Conservation (phyloP, 2,888 invertebrate species). For the Drosophila eohydei region DNA sequence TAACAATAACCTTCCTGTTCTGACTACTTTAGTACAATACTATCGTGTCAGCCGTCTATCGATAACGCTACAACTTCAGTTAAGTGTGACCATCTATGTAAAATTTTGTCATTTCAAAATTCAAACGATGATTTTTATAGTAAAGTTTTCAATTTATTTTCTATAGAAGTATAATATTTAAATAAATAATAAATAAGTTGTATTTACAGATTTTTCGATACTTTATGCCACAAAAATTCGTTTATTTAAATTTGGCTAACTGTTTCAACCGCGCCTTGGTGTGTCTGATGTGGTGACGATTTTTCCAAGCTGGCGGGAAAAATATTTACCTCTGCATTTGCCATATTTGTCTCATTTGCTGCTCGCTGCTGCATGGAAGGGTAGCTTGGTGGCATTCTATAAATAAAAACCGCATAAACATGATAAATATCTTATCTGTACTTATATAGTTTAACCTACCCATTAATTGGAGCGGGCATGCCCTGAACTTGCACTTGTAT, state of each 20-base stretch:
- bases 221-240: background rate
- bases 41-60: background rate
- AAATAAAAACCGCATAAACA: background rate
- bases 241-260: constrained; percentile 42
- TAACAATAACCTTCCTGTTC: background rate
- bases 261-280: constrained; percentile 48
- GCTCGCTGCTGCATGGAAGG: constrained; percentile 11
- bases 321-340: background rate
- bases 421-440: background rate
- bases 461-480: background rate
- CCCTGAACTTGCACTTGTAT: constrained; percentile 20
- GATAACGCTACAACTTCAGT: constrained; percentile 1
- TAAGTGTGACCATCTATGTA: background rate
- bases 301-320: constrained; percentile 13
- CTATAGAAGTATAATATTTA: background rate
- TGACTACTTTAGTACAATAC: background rate
- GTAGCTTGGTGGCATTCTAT: constrained; percentile 5
- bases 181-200: constrained; percentile 6
- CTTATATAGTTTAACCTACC: constrained; percentile 4
- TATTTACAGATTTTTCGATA: background rate
- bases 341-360: background rate
- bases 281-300: constrained; percentile 11
- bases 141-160: background rate
- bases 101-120: background rate
- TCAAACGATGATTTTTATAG: background rate